Evolutionary conservation across 2,888 invertebrate genomes (phyloP).

Genomic region (Torymus aiolomorphi): DNA sequence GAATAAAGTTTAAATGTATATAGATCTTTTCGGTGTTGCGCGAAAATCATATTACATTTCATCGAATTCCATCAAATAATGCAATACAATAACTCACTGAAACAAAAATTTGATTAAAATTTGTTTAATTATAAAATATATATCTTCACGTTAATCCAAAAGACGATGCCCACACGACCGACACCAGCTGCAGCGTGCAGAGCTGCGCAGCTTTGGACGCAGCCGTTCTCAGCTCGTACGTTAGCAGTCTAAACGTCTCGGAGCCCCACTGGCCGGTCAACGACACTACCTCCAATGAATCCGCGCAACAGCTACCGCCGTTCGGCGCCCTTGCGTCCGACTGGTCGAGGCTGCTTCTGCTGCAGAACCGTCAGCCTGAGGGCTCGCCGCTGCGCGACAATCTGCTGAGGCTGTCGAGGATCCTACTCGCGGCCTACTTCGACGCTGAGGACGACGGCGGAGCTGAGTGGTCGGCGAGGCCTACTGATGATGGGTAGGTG

Average conservation of each 20-base stretch:
- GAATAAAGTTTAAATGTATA: no score
- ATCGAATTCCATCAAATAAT: no score
- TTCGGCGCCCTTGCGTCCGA: slow-evolving; percentile 65
- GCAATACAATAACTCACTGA: no score
- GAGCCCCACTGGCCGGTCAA: no score
- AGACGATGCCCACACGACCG: not conserved
- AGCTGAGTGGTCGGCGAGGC: not conserved
- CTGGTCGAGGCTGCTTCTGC: slow-evolving; percentile 63
- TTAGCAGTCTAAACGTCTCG: slow-evolving; percentile 26
- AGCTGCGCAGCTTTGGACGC: slow-evolving; percentile 36
- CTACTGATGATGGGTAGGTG: slow-evolving; percentile 3
- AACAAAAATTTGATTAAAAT: no score
- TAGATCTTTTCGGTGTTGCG: no score
- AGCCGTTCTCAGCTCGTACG: slow-evolving; percentile 42
- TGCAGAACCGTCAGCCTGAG: slow-evolving; percentile 60
- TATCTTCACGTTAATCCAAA: no score
- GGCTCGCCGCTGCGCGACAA: slow-evolving; percentile 60
- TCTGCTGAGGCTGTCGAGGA: slow-evolving; percentile 60
- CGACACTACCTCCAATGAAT: not conserved
- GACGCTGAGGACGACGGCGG: slow-evolving; percentile 37
- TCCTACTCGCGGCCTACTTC: slow-evolving; percentile 62
- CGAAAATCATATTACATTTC: no score
- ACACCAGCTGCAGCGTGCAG: slow-evolving; percentile 24
- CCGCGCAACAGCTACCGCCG: slow-evolving; percentile 52
- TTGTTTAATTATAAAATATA: no score